Conservation (phyloP, 1,140 invertebrate genomes). For the Diabrotica virgifera region DNA sequence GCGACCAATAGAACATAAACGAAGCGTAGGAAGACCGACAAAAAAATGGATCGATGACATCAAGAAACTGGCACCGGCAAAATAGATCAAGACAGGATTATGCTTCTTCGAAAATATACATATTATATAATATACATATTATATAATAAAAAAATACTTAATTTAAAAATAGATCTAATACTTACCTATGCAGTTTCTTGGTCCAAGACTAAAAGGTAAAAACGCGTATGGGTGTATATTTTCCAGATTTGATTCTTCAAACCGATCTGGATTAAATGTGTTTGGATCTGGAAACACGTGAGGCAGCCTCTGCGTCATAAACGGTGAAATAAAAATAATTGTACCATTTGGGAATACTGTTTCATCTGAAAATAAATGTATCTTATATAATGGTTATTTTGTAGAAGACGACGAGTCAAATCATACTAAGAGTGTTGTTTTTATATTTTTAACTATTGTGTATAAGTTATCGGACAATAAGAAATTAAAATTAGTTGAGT, state of each 20-base stretch:
- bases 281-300: constrained; percentile 68
- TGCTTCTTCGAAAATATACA: no score
- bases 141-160: neutral
- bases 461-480: no score
- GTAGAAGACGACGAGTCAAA: no score
- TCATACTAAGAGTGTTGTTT: no score
- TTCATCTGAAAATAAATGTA: constrained; percentile 25
- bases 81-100: no score
- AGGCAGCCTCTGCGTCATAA: constrained; percentile 63
- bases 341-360: constrained; percentile 47
- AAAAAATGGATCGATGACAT: no score
- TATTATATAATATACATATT: no score
- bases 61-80: no score
- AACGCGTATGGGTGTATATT: constrained; percentile 62
- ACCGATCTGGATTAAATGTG: constrained; percentile 70
- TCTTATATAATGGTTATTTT: neutral
- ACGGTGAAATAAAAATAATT: constrained; percentile 43
- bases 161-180: neutral
- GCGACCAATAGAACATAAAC: no score
- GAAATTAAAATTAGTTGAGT: no score
- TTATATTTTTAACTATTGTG: no score
- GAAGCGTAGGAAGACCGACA: no score
- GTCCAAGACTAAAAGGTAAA: constrained; percentile 70
- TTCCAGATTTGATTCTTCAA: constrained; percentile 55
- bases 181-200: constrained; percentile 65